phyloP scores from a whole-genome alignment of 2,797 vertebrate species.

The Squalus acanthias region DNA sequence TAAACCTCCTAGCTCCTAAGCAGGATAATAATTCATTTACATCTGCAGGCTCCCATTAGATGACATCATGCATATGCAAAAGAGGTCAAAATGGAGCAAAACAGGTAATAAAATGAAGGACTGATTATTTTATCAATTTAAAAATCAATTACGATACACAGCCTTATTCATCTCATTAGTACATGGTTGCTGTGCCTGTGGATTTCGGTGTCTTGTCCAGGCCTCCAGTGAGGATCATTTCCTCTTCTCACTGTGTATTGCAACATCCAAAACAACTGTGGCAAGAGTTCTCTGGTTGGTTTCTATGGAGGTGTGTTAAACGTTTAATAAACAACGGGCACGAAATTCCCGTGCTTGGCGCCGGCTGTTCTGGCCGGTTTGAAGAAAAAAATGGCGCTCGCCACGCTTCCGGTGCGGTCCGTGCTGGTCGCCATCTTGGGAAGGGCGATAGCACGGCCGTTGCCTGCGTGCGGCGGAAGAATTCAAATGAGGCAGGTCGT shows the following conservation, averaged over 20 bases:
- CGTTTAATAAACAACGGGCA: not conserved
- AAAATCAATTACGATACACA: conserved; percentile 29
- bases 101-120: conserved; percentile 35
- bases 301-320: not conserved
- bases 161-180: conserved; percentile 25
- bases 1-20: conserved; percentile 36
- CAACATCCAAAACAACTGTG: not conserved
- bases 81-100: conserved; percentile 35
- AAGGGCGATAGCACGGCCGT: too few relatives aligned
- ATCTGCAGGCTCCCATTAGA: conserved; percentile 36
- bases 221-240: not conserved
- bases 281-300: not conserved
- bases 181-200: not conserved
- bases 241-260: not conserved
- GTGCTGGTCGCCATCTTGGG: too few relatives aligned
- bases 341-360: too few relatives aligned
- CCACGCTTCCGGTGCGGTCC: too few relatives aligned
- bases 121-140: conserved; percentile 38
- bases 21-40: conserved; percentile 36
- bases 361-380: too few relatives aligned
- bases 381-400: too few relatives aligned
- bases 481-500: too few relatives aligned
- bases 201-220: conserved; percentile 12
- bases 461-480: too few relatives aligned
- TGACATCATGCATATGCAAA: conserved; percentile 36